Base-by-base conservation (phyloP, 2,113 vertebrate species). In the Epinephelus moara region DNA sequence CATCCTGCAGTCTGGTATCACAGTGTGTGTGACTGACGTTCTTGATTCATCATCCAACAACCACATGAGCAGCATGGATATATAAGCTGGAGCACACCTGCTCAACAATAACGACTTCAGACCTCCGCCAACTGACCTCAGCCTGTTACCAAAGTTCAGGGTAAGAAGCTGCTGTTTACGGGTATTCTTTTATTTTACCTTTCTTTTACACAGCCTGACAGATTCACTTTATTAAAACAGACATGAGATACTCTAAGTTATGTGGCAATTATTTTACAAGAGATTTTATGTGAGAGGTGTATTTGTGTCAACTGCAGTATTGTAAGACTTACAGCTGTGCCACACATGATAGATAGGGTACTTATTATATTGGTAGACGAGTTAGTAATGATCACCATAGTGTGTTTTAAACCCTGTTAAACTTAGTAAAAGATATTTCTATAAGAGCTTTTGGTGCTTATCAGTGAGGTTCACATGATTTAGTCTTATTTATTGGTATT, bases 71-170 rank as follows among this genome's bases (percentile, higher is more conserved):
- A 66, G 70, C 77, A 37, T 69, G 84, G 73, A 69, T 89, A 91
- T 93, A 95, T 82, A 95, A 91, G 92, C 60, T 81, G 78, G 53
- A 53, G 80, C 75, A 82, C 86, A 92, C 88, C 89, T 91, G 90
- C 83, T 83, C 33, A 33, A 33, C 67, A 71, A 52, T 23, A 78
- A 88, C 63, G 55, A 88, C 89, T 80, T 21, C 19, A 86, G 85
- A 89, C 84, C 71, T 92, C 70, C 30, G 66, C 81, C 78, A 69
- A 21, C 87, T 86, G 83, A 88, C 90, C 92, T 87, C 89, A 89
- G 63, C 75, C 85, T 63, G 52, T 23, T n/a, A 83, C 84, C 91
- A 92, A 93, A 92, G 91, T 92, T 87, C 64, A 88, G 78, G 91
- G 93, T 95, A 81, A 93, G 91, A 68, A 40, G 18, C n/a, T 60